Evolutionary conservation across 2,797 vertebrate genomes (phyloP).

Genomic region (Platalea minor): DNA sequence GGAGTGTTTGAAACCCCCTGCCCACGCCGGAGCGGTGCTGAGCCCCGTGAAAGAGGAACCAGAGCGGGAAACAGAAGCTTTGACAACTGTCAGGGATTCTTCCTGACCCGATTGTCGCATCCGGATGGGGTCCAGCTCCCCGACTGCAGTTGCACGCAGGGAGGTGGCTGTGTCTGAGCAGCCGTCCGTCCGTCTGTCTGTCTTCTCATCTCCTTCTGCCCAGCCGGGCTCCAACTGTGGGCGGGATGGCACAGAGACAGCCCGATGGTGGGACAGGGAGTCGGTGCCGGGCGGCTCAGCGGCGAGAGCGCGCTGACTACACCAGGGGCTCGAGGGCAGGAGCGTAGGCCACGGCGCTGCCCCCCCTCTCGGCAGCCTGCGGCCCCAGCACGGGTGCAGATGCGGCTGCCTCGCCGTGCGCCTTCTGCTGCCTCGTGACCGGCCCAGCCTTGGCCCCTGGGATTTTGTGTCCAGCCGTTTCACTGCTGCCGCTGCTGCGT

Average conservation of each 20-base stretch:
- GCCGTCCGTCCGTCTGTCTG: neutral
- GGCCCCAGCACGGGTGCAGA: fast-evolving
- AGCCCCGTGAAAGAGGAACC: neutral
- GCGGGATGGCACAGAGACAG: neutral
- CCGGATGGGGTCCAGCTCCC: neutral
- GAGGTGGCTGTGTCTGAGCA: neutral
- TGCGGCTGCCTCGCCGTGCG: neutral
- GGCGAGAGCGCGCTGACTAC: fast-evolving
- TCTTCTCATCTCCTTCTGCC: neutral
- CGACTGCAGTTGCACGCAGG: fast-evolving
- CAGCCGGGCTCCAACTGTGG: neutral
- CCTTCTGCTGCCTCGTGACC: neutral
- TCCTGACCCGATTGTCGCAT: neutral
- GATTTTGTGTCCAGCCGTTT: neutral
- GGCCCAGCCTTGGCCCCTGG: neutral
- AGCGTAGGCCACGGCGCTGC: fast-evolving
- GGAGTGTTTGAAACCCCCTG: neutral
- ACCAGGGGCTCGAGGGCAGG: neutral
- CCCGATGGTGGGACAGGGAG: neutral
- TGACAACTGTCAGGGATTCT: neutral
- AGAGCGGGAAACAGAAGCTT: neutral
- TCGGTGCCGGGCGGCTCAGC: neutral
- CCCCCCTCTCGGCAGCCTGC: no score
- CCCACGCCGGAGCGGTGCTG: neutral
- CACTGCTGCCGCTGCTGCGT: fast-evolving